Conservation (phyloP, 2,888 invertebrate species). For the Tenthredo mesomela region DNA sequence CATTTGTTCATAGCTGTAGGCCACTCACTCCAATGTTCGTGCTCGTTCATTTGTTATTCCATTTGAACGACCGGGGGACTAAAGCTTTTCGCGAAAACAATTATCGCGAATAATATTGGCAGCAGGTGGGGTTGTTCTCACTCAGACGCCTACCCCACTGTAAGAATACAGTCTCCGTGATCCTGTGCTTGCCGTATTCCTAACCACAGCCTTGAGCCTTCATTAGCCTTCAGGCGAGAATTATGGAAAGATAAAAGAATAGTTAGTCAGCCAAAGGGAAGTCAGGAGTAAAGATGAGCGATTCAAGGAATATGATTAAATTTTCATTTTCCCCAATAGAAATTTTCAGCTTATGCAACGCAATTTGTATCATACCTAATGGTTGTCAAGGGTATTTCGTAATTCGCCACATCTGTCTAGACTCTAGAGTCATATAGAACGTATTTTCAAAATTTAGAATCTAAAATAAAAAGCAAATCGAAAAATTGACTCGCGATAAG, state of each 20-base stretch:
- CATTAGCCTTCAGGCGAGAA: background rate
- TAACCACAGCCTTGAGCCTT: background rate
- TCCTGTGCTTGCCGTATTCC: background rate
- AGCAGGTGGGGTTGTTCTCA: conserved; percentile 23
- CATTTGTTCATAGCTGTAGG: conserved; percentile 6
- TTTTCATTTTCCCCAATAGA: background rate
- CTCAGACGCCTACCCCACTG: background rate
- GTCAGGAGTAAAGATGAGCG: background rate
- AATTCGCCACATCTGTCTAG: background rate
- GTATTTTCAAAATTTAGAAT: too few relatives aligned
- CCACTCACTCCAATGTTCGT: conserved; percentile 17
- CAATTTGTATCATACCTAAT: background rate
- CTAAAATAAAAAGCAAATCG: too few relatives aligned
- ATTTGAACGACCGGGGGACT: conserved; percentile 7
- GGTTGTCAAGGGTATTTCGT: background rate
- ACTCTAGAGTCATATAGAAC: too few relatives aligned
- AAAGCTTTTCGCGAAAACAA: conserved; percentile 31
- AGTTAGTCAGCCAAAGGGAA: background rate
- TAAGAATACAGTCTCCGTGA: background rate
- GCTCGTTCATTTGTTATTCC: conserved; percentile 24
- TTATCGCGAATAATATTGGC: conserved; percentile 38
- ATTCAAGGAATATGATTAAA: background rate
- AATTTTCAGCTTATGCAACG: background rate
- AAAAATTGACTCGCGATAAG: too few relatives aligned
- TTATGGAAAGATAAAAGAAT: background rate